Evolutionary conservation across 2,888 invertebrate species (phyloP), one percentile per base, ranked within the genome.

Genomic region (Abscondita cerata): DNA sequence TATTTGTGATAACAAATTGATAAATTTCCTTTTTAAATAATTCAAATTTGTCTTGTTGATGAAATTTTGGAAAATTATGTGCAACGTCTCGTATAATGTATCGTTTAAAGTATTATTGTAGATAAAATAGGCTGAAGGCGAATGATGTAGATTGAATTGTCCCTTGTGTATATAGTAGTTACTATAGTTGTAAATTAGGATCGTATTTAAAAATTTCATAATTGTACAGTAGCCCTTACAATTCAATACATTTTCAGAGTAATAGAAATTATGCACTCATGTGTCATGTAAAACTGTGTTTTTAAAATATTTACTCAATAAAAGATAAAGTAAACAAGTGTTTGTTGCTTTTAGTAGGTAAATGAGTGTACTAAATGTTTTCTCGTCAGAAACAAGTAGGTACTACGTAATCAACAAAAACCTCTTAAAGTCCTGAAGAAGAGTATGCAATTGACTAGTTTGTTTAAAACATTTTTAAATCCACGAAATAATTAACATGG

Each of bases 191-290:
- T 66, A 64, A 57, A 59, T 58, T 54, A 64, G 62, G 62, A 62
- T 44, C 18, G 33, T 62, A 64, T 64, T 66, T 55, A 65, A 56
- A 67, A 58, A 58, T 66, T 66, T 64, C 68, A 46, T 59, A 58
- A 66, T 59, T 68, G 68, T 68, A 68, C 64, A 66, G 65, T 68
- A 68, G 66, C 34, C 40, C 48, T 55, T 65, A 59, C 59, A 54
- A 64, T 60, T 51, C 16, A 8, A 34, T 44, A 47, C 47, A 31
- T 25, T 18, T 44, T 52, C 52, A 53, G 38, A 13, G 40, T 12
- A 51, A 62, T 50, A 63, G 52, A 53, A 44, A 50, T 52, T 59
- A 64, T 64, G 55, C 59, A 58, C 55, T 48, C 44, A 18, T 47
- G 51, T 59, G 63, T 64, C 59, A 51, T 59, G 63, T 64, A 64